Evolutionary conservation across 1,140 invertebrate genomes (phyloP), one percentile per base, ranked within the genome.

Genomic region (Zaprionus africanus): DNA sequence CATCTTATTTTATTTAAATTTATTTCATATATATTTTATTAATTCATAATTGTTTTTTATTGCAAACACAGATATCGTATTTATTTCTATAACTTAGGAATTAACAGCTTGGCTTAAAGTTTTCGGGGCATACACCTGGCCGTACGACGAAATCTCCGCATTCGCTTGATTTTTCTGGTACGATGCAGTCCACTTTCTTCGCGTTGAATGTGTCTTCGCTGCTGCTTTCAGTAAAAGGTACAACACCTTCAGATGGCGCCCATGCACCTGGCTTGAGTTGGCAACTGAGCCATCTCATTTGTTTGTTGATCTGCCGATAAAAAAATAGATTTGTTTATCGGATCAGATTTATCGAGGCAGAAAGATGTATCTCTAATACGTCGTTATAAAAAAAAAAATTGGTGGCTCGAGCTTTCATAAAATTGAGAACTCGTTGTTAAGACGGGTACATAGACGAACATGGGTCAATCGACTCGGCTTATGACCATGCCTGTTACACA

Each of bases 271-370:
- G 38, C 38, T 53, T 65, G 3, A 68, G 9, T 54, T 83, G 74
- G 1, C 43, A 22, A 19, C 70, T 69, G 0, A 85, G 22, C 81
- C 78, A 83, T 38, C 51, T 72, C 6, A 85, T 53, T 67, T 85
- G 82, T 7, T 73, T 78, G n/a, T 85, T 85, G 12, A 85, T 83
- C 82, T 84, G 31, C 6, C 5, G 41, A 46, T 17, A 11, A 0
- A 38, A 17, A 38, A n/a, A 15, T n/a, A n/a, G n/a, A n/a, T n/a
- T n/a, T n/a, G n/a, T n/a, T n/a, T n/a, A n/a, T n/a, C n/a, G n/a
- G n/a, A n/a, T 26, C 26, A 5, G 26, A 26, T 26, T 26, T 0
- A 26, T 22, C 22, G 22, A 22, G 2, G 22, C 22, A 22, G 22
- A 22, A 22, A 22, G 1, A 2, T 22, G 22, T 22, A 22, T 22